Evolutionary conservation across 2,113 vertebrate genomes (phyloP), one percentile per base, ranked within the genome.

Genomic region (Trematomus loennbergii): DNA sequence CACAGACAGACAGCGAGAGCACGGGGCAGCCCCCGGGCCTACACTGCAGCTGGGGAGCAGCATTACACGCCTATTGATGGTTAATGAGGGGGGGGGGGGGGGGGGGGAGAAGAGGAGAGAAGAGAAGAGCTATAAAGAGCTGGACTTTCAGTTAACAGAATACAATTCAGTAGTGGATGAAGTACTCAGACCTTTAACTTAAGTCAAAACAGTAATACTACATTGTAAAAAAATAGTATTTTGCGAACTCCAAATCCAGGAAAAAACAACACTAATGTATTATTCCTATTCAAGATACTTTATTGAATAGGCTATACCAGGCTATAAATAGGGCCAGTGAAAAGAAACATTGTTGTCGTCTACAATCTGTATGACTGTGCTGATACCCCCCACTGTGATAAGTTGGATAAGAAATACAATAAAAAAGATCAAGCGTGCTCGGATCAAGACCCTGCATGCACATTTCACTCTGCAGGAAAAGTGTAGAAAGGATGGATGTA

Each of bases 1-100:
- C 82, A 67, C 81, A 62, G 66, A 74, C 78, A 84, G 36, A 59
- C 75, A 60, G 59, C 4, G 9, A 79, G 77, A 61, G 79, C 13
- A 50, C 63, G 25, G 58, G 29, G 83, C 49, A 65, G 36, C 36
- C 36, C 36, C 36, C 8, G 36, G 80, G 74, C 52, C 33, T 49
- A 72, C 40, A 22, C 54, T 12, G 54, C 48, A 61, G 71, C 58
- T 12, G 12, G 40, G 48, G 36, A 18, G 80, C 59, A 9, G 48
- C 46, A 7, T 64, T 62, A 71, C 75, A 77, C 60, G 1, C 2
- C n/a, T 36, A 7, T 49, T 12, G 65, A 72, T 63, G 65, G 46
- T 64, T 72, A 22, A 59, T 12, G 69, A 43, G 59, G 61, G 71
- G 52, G 77, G 12, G 60, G n/a, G 22, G 64, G 25, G 40, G 2